Evolutionary conservation across 2,888 invertebrate species (phyloP).

Genomic region (Leptopilina drosophilae): DNA sequence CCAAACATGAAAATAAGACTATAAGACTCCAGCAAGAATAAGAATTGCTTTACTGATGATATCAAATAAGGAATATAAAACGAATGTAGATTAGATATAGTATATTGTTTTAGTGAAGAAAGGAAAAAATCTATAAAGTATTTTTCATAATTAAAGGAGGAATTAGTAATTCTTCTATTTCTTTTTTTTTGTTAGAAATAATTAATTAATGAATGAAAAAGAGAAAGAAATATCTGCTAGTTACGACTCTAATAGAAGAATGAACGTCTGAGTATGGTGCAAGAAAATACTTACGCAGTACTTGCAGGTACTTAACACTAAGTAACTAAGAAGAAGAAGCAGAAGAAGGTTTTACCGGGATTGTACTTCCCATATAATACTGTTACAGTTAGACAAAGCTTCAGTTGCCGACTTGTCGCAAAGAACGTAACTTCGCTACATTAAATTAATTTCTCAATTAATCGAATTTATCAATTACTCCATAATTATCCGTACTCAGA

Average conservation of each 20-base stretch:
- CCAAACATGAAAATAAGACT: no score
- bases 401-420: conserved; percentile 67
- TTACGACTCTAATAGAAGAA: conserved; percentile 32
- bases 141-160: background rate
- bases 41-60: no score
- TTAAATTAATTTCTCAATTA: background rate
- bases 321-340: conserved; percentile 12
- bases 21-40: no score
- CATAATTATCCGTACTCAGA: no score
- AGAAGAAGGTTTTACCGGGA: conserved; percentile 37
- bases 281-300: conserved; percentile 24
- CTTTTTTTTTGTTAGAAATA: background rate
- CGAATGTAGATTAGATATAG: no score
- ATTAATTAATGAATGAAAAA: conserved; percentile 15
- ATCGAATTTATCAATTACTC: background rate
- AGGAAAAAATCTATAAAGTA: background rate
- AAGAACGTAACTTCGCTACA: conserved; percentile 56
- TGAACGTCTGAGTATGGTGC: conserved; percentile 16
- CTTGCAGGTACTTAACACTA: conserved; percentile 32
- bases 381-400: conserved; percentile 67
- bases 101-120: background rate
- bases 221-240: background rate
- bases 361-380: conserved; percentile 62
- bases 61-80: no score
- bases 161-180: background rate